phyloP scores from a whole-genome alignment of 2,888 invertebrate species.

The Apamea crenata region DNA sequence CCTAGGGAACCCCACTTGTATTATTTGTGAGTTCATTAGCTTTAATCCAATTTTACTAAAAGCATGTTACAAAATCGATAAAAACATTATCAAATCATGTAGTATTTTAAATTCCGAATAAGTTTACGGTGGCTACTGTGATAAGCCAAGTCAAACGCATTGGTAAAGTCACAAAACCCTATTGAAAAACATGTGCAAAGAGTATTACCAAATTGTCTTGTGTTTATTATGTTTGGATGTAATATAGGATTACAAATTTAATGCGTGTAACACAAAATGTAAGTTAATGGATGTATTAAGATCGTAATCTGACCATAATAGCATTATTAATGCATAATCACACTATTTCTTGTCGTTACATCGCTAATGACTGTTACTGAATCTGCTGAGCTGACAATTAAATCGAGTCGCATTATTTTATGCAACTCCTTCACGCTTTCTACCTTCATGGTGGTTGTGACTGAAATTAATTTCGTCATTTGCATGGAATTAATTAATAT shows the following conservation, averaged over 20 bases:
- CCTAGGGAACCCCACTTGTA: constrained; percentile 6
- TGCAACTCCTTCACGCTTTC: constrained; percentile 49
- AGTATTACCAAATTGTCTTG: background rate
- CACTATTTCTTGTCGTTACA: constrained; percentile 51
- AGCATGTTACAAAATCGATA: background rate
- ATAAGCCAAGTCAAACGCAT: constrained; percentile 22
- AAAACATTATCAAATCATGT: background rate
- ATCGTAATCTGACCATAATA: constrained; percentile 35
- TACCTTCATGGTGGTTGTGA: constrained; percentile 16
- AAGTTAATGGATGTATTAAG: constrained; percentile 46
- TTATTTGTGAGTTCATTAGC: background rate
- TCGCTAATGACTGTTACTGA: constrained; percentile 42
- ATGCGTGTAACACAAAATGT: constrained; percentile 27
- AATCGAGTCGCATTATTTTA: constrained; percentile 7
- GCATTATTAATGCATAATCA: constrained; percentile 50
- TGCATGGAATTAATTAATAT: background rate
- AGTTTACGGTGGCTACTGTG: background rate
- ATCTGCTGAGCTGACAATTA: constrained; percentile 25
- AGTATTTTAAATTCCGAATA: constrained; percentile 11
- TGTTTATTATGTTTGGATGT: constrained; percentile 1
- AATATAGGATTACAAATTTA: constrained; percentile 13
- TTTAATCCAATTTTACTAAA: background rate
- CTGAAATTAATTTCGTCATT: constrained; percentile 21
- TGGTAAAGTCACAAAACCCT: background rate
- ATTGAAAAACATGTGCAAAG: constrained; percentile 17